Percentiles rank a stretch among this genome's conserved stretches.
phyloP scores from a whole-genome alignment of 1,140 invertebrate genomes.

The Chelonus insularis region DNA sequence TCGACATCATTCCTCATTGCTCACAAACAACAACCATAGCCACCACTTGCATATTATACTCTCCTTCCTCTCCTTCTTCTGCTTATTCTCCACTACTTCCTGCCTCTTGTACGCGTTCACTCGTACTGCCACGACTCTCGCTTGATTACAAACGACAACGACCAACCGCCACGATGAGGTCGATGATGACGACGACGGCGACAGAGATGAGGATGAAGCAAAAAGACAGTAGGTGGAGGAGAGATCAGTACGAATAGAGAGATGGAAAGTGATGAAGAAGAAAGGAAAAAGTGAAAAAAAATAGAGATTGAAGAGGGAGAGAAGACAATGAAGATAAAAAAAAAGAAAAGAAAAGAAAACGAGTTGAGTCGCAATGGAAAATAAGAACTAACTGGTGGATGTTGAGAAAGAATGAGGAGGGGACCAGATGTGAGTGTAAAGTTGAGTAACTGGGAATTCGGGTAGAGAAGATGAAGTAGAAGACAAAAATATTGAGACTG shows the following conservation, averaged over 20 bases:
- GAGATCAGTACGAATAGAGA: background rate
- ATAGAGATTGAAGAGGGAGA: conserved; percentile 7
- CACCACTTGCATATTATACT: background rate
- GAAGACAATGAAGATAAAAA: conserved; percentile 19
- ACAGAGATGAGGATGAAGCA: background rate
- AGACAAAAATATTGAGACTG: background rate
- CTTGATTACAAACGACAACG: conserved; percentile 17
- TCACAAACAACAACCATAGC: background rate
- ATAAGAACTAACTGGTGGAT: conserved; percentile 32
- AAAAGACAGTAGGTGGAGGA: background rate
- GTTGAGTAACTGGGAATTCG: conserved; percentile 42
- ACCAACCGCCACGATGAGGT: background rate
- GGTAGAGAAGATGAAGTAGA: conserved; percentile 29
- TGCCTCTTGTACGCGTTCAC: background rate
- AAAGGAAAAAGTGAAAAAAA: conserved; percentile 1
- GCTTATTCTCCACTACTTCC: background rate
- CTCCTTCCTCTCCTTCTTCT: conserved; percentile 1
- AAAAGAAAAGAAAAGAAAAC: conserved; percentile 5
- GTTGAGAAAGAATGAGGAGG: background rate
- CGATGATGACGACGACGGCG: conserved; percentile 23
- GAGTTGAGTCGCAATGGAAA: conserved; percentile 3
- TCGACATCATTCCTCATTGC: conserved; percentile 12
- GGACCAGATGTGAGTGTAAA: conserved; percentile 40
- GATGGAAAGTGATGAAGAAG: background rate
- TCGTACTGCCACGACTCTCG: background rate